Percentiles rank a stretch among this genome's conserved stretches.
Evolutionary conservation across 2,113 vertebrate genomes (phyloP).

Genomic region (Bombycilla garrulus): DNA sequence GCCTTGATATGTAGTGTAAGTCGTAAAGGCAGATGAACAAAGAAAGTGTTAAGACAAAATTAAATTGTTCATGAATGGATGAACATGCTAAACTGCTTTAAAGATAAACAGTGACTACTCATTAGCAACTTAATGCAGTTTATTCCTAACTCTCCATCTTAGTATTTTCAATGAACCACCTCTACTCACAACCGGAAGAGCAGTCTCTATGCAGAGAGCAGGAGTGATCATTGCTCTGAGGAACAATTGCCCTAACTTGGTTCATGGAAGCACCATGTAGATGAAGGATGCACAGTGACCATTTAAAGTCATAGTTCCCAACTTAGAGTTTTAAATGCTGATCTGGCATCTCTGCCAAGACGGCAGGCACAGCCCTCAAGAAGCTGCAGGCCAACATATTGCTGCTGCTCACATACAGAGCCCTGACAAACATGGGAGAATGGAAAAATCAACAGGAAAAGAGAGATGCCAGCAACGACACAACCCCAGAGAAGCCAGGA

Average conservation of each 20-base stretch:
- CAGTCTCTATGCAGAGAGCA: not conserved
- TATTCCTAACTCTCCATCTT: not conserved
- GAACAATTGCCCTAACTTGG: not conserved
- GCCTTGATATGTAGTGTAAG: not conserved
- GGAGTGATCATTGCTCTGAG: not conserved
- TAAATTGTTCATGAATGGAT: not conserved
- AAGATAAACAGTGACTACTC: not conserved
- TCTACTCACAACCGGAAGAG: not conserved
- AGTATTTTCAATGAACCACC: constrained; percentile 7
- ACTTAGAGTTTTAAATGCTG: not conserved
- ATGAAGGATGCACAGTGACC: constrained; percentile 9
- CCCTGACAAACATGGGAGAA: not conserved
- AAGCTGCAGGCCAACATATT: not conserved
- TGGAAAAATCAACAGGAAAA: not conserved
- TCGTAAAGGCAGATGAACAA: not conserved
- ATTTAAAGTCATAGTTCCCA: not conserved
- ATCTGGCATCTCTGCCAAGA: not conserved
- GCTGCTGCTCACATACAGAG: not conserved
- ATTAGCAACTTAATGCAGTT: not conserved
- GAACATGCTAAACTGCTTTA: not conserved
- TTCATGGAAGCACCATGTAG: not conserved
- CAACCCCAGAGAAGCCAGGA: not conserved
- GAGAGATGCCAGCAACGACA: not conserved
- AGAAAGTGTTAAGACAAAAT: not conserved
- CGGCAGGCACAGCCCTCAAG: not conserved